Evolutionary conservation across 2,888 invertebrate species (phyloP).

Genomic region (Lasioglossum calceatum): DNA sequence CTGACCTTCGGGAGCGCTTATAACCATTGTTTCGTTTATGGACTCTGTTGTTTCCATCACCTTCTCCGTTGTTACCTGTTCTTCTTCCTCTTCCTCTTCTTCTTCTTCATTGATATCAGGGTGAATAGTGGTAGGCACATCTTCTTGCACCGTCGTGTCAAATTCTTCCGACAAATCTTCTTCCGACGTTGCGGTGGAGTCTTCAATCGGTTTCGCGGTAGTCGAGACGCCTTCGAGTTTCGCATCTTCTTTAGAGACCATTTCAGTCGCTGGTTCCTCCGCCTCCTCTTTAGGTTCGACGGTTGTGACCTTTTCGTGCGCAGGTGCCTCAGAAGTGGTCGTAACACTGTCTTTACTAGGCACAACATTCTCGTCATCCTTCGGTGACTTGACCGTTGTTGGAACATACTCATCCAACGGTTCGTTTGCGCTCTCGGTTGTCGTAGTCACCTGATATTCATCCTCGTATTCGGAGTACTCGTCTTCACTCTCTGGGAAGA

Average conservation of each 20-base stretch:
- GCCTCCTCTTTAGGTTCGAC: conserved; percentile 25
- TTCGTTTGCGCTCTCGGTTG: not conserved
- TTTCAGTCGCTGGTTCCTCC: conserved; percentile 12
- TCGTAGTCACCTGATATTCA: conserved; percentile 43
- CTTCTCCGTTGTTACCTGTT: conserved; percentile 18
- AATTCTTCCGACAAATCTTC: conserved; percentile 29
- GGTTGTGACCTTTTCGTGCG: conserved; percentile 7
- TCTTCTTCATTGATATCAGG: conserved; percentile 26
- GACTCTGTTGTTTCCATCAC: conserved; percentile 34
- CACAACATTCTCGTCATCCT: not conserved
- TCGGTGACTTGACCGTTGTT: not conserved
- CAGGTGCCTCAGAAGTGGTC: not conserved
- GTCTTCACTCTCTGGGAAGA: conserved; percentile 74
- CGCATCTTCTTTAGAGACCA: conserved; percentile 33
- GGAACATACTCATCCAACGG: not conserved
- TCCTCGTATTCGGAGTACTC: conserved; percentile 68
- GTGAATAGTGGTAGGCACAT: conserved; percentile 20
- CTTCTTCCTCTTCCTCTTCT: not conserved
- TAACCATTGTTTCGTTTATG: conserved; percentile 39
- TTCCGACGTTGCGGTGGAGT: conserved; percentile 19
- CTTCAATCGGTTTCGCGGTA: conserved; percentile 5
- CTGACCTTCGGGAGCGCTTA: conserved; percentile 24
- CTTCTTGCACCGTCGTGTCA: conserved; percentile 15
- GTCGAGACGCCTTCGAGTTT: conserved; percentile 30
- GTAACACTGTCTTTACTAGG: not conserved